Evolutionary conservation across 2,888 invertebrate genomes (phyloP).

Genomic region (Cryptocephalus primarius): DNA sequence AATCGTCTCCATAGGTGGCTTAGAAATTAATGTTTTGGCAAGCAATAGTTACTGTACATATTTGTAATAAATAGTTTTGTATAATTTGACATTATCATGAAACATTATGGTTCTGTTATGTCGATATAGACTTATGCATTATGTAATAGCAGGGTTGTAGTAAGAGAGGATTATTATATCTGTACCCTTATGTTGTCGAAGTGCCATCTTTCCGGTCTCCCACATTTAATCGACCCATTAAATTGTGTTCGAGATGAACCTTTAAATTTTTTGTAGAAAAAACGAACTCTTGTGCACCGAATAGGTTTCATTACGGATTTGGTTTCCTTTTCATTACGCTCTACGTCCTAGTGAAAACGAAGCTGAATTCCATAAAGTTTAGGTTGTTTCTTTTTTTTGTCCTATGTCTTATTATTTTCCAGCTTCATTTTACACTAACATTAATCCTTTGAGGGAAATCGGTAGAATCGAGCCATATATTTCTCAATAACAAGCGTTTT

Average conservation of each 20-base stretch:
- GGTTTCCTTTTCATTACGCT: slow-evolving; percentile 29
- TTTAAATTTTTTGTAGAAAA: neutral
- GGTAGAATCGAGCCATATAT: too few relatives aligned
- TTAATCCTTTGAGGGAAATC: neutral
- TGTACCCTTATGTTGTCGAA: neutral
- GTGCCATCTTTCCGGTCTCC: slow-evolving; percentile 21
- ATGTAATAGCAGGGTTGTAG: too few relatives aligned
- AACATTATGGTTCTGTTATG: too few relatives aligned
- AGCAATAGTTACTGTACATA: too few relatives aligned
- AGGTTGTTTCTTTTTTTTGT: neutral
- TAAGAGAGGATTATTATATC: too few relatives aligned
- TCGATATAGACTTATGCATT: too few relatives aligned
- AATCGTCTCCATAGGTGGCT: too few relatives aligned
- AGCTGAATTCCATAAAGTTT: slow-evolving; percentile 18
- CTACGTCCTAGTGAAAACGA: slow-evolving; percentile 30
- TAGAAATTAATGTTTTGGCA: too few relatives aligned
- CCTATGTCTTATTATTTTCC: neutral
- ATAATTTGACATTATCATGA: too few relatives aligned
- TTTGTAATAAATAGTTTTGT: too few relatives aligned
- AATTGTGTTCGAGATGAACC: slow-evolving; percentile 29
- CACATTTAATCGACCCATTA: slow-evolving; percentile 26
- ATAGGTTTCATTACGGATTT: slow-evolving; percentile 14
- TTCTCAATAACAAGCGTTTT: slow-evolving; percentile 4
- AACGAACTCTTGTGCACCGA: neutral
- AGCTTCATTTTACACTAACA: slow-evolving; percentile 1